Percentiles rank a stretch among this genome's conserved stretches.
Conservation (phyloP, 2,113 vertebrate genomes). For the Tauraco erythrolophus region DNA sequence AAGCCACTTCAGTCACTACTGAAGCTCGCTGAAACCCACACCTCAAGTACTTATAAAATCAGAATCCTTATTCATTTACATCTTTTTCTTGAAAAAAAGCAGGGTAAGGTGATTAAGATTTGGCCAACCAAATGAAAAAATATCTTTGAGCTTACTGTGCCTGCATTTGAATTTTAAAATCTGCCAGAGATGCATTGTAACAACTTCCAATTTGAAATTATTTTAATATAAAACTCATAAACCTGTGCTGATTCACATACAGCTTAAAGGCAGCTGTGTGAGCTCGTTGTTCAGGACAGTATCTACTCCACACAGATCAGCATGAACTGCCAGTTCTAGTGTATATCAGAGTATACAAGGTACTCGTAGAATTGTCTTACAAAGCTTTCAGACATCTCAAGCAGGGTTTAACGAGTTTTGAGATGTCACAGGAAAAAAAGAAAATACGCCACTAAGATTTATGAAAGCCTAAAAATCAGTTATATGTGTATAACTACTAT, state of each 20-base stretch:
- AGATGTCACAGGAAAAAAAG: neutral
- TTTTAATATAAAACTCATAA: neutral
- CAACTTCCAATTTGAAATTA: neutral
- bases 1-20: no score
- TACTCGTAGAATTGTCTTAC: neutral
- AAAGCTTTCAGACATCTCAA: neutral
- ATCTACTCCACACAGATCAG: neutral
- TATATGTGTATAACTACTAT: neutral
- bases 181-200: neutral
- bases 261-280: neutral
- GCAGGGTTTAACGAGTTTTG: neutral
- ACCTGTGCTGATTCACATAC: neutral
- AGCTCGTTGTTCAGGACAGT: neutral
- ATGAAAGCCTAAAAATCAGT: neutral
- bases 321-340: neutral
- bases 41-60: neutral
- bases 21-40: neutral
- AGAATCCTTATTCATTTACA: neutral
- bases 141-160: neutral
- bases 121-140: neutral
- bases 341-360: neutral
- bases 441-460: neutral
- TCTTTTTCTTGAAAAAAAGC: neutral
- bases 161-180: neutral
- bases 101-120: neutral